These are phyloP conservation scores for Rhagonycha fulva DNA, from an alignment of 2,888 invertebrate genomes.

Conservation along the genomic window DNA sequence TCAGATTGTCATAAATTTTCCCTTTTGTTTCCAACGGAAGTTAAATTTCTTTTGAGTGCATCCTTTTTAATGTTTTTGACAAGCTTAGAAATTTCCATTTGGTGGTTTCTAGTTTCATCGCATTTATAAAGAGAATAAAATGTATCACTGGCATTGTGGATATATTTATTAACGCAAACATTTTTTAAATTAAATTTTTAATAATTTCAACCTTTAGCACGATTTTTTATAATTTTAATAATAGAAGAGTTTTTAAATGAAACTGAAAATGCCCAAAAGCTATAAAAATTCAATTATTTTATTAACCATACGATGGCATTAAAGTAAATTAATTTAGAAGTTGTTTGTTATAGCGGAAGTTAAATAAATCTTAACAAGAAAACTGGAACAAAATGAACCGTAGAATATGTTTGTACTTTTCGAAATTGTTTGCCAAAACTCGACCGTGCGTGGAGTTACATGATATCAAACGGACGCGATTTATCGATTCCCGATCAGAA, in stretches of 20 bases:
- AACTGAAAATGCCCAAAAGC: not conserved
- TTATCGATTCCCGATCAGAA: conserved; percentile 41
- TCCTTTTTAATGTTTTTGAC: not conserved
- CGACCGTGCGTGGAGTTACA: conserved; percentile 37
- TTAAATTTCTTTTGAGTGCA: not conserved
- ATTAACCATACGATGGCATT: not conserved
- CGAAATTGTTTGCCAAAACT: conserved; percentile 32
- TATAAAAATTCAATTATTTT: not conserved
- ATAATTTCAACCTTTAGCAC: not conserved
- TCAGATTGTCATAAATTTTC: not conserved
- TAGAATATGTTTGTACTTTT: conserved; percentile 28
- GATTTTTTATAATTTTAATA: not conserved
- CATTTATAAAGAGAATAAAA: not conserved
- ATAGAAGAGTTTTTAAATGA: not conserved
- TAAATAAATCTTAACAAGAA: conserved; percentile 14
- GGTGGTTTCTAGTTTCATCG: not conserved
- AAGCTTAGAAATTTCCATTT: not conserved
- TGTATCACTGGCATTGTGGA: not conserved
- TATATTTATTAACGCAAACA: not conserved
- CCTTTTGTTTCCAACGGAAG: not conserved
- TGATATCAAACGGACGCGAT: conserved; percentile 39
- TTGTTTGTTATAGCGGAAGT: conserved; percentile 18
- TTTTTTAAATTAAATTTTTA: not conserved
- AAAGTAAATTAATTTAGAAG: conserved; percentile 4
- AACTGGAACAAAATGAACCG: conserved; percentile 15